Percentiles rank a stretch among this genome's conserved stretches.
phyloP scores from a whole-genome alignment of 2,888 invertebrate species.

The Stramonita haemastoma region DNA sequence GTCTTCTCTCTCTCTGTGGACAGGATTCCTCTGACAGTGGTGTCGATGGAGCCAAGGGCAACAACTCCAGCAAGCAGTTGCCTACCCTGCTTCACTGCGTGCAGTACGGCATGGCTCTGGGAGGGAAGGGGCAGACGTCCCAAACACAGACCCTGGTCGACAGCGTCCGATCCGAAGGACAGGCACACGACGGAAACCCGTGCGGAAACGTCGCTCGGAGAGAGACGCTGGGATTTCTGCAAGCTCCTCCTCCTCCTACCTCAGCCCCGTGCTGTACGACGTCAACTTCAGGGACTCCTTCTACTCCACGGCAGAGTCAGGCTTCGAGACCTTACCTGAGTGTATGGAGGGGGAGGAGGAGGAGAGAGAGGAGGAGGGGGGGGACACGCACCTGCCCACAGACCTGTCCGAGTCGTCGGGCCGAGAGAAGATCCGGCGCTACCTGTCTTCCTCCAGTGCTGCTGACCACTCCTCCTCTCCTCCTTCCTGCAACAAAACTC shows the following conservation, averaged over 20 bases:
- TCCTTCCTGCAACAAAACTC: constrained; percentile 39
- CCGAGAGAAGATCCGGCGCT: constrained; percentile 58
- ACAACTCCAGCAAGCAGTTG: constrained; percentile 43
- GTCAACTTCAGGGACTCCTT: constrained; percentile 52
- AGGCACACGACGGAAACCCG: constrained; percentile 33
- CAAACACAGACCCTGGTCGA: constrained; percentile 26
- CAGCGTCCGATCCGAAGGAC: constrained; percentile 37
- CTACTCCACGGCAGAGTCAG: constrained; percentile 56
- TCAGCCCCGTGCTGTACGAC: constrained; percentile 48
- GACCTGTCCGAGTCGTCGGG: constrained; percentile 68
- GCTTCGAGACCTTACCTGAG: constrained; percentile 53
- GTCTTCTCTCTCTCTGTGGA: not conserved
- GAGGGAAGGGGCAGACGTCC: constrained; percentile 42
- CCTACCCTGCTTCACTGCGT: constrained; percentile 49
- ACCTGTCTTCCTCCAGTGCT: constrained; percentile 7
- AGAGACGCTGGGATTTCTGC: constrained; percentile 40
- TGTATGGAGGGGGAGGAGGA: constrained; percentile 44
- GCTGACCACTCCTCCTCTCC: constrained; percentile 37
- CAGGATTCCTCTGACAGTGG: constrained; percentile 56
- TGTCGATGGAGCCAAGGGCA: constrained; percentile 53
- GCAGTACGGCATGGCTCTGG: constrained; percentile 52
- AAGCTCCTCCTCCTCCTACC: constrained; percentile 43
- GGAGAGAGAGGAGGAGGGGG: too few species aligned
- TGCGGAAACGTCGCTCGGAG: constrained; percentile 11
- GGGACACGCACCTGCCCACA: constrained; percentile 61